Percentiles rank a stretch among this genome's conserved stretches.
Evolutionary conservation across 2,888 invertebrate genomes (phyloP).

Genomic region (Argyresthia goedartella): DNA sequence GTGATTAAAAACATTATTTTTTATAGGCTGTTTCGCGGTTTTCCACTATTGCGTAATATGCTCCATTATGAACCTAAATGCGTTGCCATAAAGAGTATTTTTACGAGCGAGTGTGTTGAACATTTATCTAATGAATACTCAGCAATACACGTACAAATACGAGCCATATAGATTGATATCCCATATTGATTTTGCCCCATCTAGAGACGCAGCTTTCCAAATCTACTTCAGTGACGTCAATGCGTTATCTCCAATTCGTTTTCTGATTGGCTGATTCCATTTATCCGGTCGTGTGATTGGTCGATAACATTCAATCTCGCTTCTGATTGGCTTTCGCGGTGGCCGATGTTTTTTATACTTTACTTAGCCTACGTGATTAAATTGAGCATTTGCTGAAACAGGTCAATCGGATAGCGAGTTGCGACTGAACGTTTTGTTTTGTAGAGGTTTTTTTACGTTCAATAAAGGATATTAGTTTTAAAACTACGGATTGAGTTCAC

Average conservation of each 20-base stretch:
- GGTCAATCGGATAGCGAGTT: background rate
- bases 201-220: background rate
- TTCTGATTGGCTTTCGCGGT: slow-evolving; percentile 22
- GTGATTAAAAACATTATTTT: no score
- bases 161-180: no score
- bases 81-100: no score
- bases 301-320: slow-evolving; percentile 25
- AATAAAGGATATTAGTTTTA: no score
- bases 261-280: slow-evolving; percentile 25
- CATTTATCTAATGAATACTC: no score
- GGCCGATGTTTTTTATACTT: slow-evolving; percentile 4
- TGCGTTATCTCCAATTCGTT: slow-evolving; percentile 13
- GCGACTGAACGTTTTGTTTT: background rate
- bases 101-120: no score
- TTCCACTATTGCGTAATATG: no score
- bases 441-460: background rate
- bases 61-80: no score
- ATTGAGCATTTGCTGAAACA: background rate
- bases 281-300: slow-evolving; percentile 19
- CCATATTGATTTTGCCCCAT: no score
- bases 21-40: no score
- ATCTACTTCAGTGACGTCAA: slow-evolving; percentile 14
- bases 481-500: no score
- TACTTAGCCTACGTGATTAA: background rate
- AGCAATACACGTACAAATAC: no score